phyloP scores from a whole-genome alignment of 2,797 vertebrate species.

The Gila robusta region DNA sequence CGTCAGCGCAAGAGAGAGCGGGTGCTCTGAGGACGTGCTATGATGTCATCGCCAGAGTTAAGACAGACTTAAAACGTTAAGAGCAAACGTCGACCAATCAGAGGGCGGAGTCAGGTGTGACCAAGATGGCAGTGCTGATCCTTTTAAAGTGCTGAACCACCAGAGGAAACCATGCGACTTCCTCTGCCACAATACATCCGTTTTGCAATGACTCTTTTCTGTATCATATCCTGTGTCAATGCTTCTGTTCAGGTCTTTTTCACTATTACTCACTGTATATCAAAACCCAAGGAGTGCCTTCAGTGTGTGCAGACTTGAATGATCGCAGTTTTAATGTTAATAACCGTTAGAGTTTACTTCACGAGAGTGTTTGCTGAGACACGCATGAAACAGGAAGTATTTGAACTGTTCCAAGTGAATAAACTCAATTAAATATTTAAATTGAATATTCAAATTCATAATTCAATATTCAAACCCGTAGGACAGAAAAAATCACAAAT shows the following conservation, averaged over 20 bases:
- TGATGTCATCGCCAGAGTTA: constrained; percentile 35
- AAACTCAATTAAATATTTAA: constrained; percentile 4
- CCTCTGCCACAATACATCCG: constrained; percentile 53
- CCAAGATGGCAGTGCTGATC: constrained; percentile 20
- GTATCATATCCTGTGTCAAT: constrained; percentile 14
- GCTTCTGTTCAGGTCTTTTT: not conserved
- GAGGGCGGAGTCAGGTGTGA: constrained; percentile 8
- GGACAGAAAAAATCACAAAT: not conserved
- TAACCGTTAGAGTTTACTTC: not conserved
- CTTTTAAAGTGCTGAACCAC: constrained; percentile 18
- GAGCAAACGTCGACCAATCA: constrained; percentile 45
- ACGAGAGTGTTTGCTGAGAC: constrained; percentile 5
- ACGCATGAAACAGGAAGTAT: constrained; percentile 51
- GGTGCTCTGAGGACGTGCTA: constrained; percentile 1
- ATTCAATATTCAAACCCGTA: not conserved
- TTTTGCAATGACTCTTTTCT: constrained; percentile 20
- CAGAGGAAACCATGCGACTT: constrained; percentile 43
- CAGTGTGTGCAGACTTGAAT: not conserved
- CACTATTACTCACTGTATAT: not conserved
- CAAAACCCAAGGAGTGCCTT: not conserved
- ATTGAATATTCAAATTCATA: constrained; percentile 24
- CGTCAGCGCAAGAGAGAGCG: not conserved
- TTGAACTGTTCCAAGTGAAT: constrained; percentile 24
- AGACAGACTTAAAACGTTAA: constrained; percentile 13
- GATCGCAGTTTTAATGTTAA: not conserved